phyloP scores from a whole-genome alignment of 2,888 invertebrate species.

The Hirtodrosophila duncani region DNA sequence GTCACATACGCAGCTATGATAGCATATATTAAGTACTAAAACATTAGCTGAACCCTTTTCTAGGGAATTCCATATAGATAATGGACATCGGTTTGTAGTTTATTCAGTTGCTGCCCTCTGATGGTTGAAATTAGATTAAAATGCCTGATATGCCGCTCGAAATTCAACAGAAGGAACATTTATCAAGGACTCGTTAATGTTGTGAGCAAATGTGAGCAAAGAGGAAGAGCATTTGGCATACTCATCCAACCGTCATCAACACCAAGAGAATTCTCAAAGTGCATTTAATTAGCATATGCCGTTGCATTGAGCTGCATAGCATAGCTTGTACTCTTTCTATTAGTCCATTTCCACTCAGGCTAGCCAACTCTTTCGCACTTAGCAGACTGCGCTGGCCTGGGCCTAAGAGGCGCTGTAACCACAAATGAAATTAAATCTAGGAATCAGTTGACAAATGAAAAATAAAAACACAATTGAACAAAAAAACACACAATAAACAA shows the following conservation, averaged over 20 bases:
- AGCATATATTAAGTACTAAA: conserved; percentile 11
- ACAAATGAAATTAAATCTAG: conserved; percentile 68
- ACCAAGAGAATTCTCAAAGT: too few species aligned
- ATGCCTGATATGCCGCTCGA: neutral
- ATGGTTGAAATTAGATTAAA: neutral
- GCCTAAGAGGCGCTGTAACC: too few species aligned
- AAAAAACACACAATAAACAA: conserved; percentile 19
- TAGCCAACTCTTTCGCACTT: conserved; percentile 15
- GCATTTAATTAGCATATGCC: conserved; percentile 29
- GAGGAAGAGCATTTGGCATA: too few species aligned
- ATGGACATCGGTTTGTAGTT: too few species aligned
- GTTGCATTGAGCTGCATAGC: conserved; percentile 15
- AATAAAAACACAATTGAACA: conserved; percentile 25
- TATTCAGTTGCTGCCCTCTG: too few species aligned
- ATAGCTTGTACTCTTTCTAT: conserved; percentile 2
- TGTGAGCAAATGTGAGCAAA: too few species aligned
- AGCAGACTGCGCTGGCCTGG: too few species aligned
- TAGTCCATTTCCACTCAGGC: too few species aligned
- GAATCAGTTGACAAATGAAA: conserved; percentile 24
- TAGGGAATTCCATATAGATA: conserved; percentile 10
- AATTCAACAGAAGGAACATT: conserved; percentile 12
- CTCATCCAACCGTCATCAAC: too few species aligned
- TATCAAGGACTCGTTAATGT: conserved; percentile 15
- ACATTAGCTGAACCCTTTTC: conserved; percentile 28
- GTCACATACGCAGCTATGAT: conserved; percentile 17